A percentile compares a stretch with the other conserved stretches of the same genome.
Conservation (phyloP, 2,113 vertebrate species). For the Pristiophorus japonicus region DNA sequence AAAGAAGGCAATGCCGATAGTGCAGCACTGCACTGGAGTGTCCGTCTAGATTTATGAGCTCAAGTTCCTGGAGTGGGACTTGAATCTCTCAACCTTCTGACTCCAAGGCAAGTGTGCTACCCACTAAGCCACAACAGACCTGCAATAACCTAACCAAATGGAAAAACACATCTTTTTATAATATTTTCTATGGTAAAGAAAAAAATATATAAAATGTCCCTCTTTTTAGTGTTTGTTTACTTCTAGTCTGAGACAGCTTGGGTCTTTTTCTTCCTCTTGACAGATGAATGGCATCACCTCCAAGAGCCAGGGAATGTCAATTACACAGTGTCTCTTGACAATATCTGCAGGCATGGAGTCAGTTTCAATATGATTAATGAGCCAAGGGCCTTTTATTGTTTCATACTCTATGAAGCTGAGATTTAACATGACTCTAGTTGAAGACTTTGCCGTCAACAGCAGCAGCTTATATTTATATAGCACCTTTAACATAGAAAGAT, state of each 20-base stretch:
- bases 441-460: too few relatives aligned
- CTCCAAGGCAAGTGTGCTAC: too few relatives aligned
- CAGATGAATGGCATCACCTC: conserved; percentile 47
- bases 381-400: not conserved
- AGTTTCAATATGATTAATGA: not conserved
- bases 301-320: not conserved
- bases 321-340: not conserved
- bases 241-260: not conserved
- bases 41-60: too few relatives aligned
- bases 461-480: too few relatives aligned
- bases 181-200: not conserved
- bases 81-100: too few relatives aligned
- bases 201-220: too few relatives aligned
- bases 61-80: too few relatives aligned
- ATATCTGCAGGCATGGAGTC: not conserved
- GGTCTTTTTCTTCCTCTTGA: conserved; percentile 12
- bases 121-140: too few relatives aligned
- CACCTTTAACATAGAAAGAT: not conserved
- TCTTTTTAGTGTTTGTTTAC: conserved; percentile 43
- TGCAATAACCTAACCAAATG: not conserved
- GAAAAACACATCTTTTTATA: not conserved
- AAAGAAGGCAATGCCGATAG: too few relatives aligned
- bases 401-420: not conserved
- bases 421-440: too few relatives aligned
- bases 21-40: too few relatives aligned